phyloP scores from a whole-genome alignment of 2,113 vertebrate species.

The Megalops atlanticus region DNA sequence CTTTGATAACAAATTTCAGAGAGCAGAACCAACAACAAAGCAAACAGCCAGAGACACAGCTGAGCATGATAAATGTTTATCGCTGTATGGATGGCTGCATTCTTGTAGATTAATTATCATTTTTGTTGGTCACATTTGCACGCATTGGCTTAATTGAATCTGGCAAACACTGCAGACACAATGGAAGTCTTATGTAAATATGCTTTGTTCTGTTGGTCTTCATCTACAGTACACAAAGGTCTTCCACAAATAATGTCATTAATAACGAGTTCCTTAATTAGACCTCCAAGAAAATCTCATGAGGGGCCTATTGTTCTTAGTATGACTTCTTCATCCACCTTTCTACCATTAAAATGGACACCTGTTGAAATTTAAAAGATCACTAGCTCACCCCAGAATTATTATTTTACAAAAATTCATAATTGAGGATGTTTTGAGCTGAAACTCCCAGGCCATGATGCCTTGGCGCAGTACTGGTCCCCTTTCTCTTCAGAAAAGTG shows the following conservation, averaged over 20 bases:
- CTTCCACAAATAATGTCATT: constrained; percentile 31
- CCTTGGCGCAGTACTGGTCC: too few species aligned
- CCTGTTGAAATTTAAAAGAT: too few species aligned
- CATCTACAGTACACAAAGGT: background rate
- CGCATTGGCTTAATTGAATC: constrained; percentile 36
- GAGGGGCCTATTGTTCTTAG: constrained; percentile 36
- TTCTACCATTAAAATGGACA: too few species aligned
- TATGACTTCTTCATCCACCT: constrained; percentile 38
- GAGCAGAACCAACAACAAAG: constrained; percentile 10
- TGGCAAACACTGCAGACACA: constrained; percentile 26
- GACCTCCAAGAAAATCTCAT: constrained; percentile 2
- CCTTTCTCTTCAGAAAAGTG: too few species aligned
- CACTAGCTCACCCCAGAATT: too few species aligned
- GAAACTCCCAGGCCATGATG: too few species aligned
- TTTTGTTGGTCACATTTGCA: constrained; percentile 28
- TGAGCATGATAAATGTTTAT: constrained; percentile 24
- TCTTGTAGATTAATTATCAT: constrained; percentile 25
- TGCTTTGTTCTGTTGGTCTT: constrained; percentile 14
- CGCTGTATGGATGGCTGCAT: constrained; percentile 15
- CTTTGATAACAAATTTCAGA: constrained; percentile 32
- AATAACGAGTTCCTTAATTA: constrained; percentile 40
- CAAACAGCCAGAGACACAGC: constrained; percentile 12
- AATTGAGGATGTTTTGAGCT: too few species aligned
- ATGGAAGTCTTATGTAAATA: constrained; percentile 10
- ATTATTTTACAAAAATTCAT: too few species aligned